Evolutionary conservation across 2,888 invertebrate genomes (phyloP).

Genomic region (Sepiola atlantica): DNA sequence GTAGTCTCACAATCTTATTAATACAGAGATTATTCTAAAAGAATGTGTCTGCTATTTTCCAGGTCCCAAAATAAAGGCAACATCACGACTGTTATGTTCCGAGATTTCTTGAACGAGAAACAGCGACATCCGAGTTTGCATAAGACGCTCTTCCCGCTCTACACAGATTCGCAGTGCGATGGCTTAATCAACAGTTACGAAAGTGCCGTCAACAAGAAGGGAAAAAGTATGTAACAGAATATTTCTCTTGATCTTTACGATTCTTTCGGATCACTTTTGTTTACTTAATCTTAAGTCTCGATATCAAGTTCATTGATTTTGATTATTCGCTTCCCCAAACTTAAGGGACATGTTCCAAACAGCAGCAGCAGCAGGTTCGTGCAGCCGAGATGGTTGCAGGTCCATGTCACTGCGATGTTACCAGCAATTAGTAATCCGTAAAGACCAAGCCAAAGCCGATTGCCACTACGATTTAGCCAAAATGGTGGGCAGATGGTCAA

Average conservation of each 20-base stretch:
- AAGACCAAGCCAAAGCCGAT: too few species aligned
- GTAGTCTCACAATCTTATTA: neutral
- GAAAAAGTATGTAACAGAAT: slow-evolving; percentile 13
- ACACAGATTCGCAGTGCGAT: neutral
- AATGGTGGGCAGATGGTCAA: too few species aligned
- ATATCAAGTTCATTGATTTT: too few species aligned
- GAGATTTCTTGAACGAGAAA: slow-evolving; percentile 33
- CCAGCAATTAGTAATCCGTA: too few species aligned
- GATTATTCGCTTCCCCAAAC: too few species aligned
- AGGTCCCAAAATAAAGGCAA: slow-evolving; percentile 23
- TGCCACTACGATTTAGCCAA: too few species aligned
- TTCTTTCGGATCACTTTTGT: neutral
- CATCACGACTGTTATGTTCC: slow-evolving; percentile 33
- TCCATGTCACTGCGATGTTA: too few species aligned
- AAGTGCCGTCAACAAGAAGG: slow-evolving; percentile 38
- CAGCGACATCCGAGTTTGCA: slow-evolving; percentile 43
- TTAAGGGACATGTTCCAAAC: too few species aligned
- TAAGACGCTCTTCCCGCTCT: slow-evolving; percentile 34
- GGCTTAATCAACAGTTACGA: neutral
- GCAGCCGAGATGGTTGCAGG: too few species aligned
- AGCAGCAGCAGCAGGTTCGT: too few species aligned
- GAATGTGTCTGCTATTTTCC: neutral
- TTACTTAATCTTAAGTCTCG: too few species aligned
- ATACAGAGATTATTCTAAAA: neutral
- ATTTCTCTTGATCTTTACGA: neutral